A percentile compares a stretch with the other conserved stretches of the same genome.
Conservation (phyloP, 2,113 vertebrate species). For the Catharus bicknelli region DNA sequence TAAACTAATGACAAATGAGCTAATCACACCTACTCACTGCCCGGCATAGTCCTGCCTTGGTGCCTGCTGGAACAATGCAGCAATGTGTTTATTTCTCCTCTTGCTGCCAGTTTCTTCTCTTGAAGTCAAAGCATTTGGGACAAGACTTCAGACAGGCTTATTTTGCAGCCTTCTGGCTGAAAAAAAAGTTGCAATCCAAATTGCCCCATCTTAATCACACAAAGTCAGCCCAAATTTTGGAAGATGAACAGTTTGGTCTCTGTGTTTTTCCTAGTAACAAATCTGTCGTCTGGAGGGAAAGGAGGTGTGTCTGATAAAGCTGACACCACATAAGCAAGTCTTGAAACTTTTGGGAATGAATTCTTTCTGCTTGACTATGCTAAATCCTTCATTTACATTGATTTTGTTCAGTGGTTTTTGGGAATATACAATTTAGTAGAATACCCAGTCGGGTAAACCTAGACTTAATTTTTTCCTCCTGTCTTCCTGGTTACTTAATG, state of each 20-base stretch:
- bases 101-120: neutral
- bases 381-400: neutral
- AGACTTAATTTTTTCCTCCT: neutral
- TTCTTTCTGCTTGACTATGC: neutral
- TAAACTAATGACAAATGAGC: neutral
- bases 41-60: neutral
- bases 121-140: conserved; percentile 12
- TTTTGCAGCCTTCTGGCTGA: neutral
- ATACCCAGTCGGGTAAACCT: neutral
- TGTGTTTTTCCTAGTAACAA: neutral
- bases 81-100: neutral
- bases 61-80: neutral
- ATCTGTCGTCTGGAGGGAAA: neutral
- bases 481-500: neutral
- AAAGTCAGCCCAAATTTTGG: neutral
- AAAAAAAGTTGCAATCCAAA: neutral
- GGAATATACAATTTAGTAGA: neutral
- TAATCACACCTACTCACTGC: neutral
- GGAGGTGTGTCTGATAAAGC: neutral
- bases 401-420: neutral
- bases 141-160: neutral
- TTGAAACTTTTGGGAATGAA: neutral
- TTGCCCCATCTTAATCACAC: neutral
- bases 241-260: neutral
- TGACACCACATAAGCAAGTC: neutral